Conservation (phyloP, 2,113 vertebrate genomes). For the Athene noctua region DNA sequence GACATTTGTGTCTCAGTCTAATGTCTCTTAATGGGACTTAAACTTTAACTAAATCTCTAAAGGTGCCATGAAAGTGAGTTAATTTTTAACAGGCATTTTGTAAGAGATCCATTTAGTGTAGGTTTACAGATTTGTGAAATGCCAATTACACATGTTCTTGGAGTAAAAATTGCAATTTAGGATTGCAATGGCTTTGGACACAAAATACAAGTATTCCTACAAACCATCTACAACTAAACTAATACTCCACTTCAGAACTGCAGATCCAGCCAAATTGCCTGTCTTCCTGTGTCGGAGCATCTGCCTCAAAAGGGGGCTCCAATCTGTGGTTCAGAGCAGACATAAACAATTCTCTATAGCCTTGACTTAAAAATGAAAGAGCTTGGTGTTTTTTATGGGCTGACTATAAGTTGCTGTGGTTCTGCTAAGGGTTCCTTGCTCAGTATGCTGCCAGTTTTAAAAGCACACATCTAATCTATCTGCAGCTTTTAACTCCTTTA, state of each 20-base stretch:
- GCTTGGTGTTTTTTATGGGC: neutral
- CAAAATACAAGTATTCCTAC: neutral
- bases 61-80: neutral
- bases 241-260: neutral
- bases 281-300: neutral
- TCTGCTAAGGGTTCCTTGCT: neutral
- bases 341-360: neutral
- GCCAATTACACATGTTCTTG: neutral
- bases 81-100: slow-evolving; percentile 22
- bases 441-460: neutral
- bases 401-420: neutral
- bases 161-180: neutral
- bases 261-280: neutral
- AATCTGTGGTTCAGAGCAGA: neutral
- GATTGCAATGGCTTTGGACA: neutral
- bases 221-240: neutral
- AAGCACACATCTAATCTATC: neutral
- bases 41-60: slow-evolving; percentile 7
- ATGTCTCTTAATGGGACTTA: slow-evolving; percentile 18
- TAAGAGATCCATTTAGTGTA: neutral
- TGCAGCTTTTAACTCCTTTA: neutral
- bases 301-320: neutral
- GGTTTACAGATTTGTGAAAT: neutral
- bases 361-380: neutral
- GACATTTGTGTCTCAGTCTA: neutral